A percentile compares a stretch with the other conserved stretches of the same genome.
phyloP scores from a whole-genome alignment of 2,797 vertebrate genomes.

The Tenualosa thibaudeaui region DNA sequence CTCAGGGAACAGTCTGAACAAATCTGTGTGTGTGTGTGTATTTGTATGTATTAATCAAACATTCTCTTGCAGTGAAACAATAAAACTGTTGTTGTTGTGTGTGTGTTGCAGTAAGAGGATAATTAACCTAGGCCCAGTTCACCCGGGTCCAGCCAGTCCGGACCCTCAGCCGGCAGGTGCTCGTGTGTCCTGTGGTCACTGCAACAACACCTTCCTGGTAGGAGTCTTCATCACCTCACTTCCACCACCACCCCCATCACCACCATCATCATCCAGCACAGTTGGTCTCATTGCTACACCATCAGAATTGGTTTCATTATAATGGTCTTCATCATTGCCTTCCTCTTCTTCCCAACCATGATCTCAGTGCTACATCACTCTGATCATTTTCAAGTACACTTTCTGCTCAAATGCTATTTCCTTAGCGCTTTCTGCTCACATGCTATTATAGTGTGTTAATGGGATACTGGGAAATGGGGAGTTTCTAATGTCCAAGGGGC shows the following conservation, averaged over 20 bases:
- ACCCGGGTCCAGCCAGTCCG: conserved; percentile 86
- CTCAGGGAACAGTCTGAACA: too few relatives aligned
- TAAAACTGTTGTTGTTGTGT: conserved; percentile 12
- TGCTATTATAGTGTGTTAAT: too few relatives aligned
- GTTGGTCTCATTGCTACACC: too few relatives aligned
- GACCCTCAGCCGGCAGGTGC: conserved; percentile 89
- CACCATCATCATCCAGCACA: background rate
- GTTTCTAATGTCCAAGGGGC: too few relatives aligned
- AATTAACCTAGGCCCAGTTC: conserved; percentile 90
- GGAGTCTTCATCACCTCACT: background rate
- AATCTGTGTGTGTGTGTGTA: too few relatives aligned
- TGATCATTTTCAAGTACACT: too few relatives aligned
- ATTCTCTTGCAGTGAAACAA: too few relatives aligned
- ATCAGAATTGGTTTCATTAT: background rate
- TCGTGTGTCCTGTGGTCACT: conserved; percentile 90
- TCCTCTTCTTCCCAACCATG: background rate
- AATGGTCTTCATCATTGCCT: background rate
- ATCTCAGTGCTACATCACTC: too few relatives aligned
- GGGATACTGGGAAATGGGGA: too few relatives aligned
- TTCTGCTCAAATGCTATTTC: too few relatives aligned
- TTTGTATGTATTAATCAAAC: background rate
- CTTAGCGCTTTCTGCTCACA: too few relatives aligned
- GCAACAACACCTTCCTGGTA: conserved; percentile 95
- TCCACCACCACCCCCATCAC: too few relatives aligned
- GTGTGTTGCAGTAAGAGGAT: conserved; percentile 68